Percentiles rank a stretch among this genome's conserved stretches.
These are phyloP conservation scores for Agonum fuliginosum DNA, from an alignment of 2,888 invertebrate genomes.

Conservation along the genomic window DNA sequence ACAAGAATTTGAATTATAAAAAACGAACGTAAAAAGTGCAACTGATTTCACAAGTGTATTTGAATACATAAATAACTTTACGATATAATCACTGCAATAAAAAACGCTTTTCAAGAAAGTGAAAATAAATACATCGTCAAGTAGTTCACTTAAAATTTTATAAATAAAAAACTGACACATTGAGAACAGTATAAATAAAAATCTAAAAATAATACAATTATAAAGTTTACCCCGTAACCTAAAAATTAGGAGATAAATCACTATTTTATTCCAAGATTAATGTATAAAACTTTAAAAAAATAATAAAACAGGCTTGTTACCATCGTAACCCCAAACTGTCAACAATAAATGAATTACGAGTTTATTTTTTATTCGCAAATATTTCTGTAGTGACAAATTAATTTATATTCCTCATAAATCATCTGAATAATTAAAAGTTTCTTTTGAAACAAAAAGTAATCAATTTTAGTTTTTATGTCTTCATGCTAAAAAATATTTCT, in stretches of 20 bases:
- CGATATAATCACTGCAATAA: slow-evolving; percentile 22
- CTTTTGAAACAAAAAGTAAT: too few relatives aligned
- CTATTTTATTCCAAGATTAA: slow-evolving; percentile 9
- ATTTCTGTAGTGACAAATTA: too few relatives aligned
- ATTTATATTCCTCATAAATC: too few relatives aligned
- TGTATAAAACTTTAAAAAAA: too few relatives aligned
- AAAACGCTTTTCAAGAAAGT: slow-evolving; percentile 8
- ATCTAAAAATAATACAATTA: slow-evolving; percentile 28
- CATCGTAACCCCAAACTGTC: slow-evolving; percentile 32
- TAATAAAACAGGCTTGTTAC: too few relatives aligned
- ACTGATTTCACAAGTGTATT: slow-evolving; percentile 12
- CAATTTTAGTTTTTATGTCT: too few relatives aligned
- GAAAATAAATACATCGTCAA: slow-evolving; percentile 28
- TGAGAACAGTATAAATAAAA: slow-evolving; percentile 23
- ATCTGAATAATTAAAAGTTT: too few relatives aligned
- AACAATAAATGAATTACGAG: background rate
- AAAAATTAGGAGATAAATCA: slow-evolving; percentile 4
- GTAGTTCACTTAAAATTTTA: slow-evolving; percentile 8
- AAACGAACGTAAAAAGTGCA: background rate
- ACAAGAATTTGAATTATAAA: background rate
- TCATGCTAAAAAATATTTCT: too few relatives aligned
- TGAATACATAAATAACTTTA: slow-evolving; percentile 13
- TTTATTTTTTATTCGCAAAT: background rate
- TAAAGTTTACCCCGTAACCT: slow-evolving; percentile 14
- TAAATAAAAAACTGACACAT: slow-evolving; percentile 31